phyloP scores from a whole-genome alignment of 2,113 vertebrate species.

The Rhinolophus sinicus region DNA sequence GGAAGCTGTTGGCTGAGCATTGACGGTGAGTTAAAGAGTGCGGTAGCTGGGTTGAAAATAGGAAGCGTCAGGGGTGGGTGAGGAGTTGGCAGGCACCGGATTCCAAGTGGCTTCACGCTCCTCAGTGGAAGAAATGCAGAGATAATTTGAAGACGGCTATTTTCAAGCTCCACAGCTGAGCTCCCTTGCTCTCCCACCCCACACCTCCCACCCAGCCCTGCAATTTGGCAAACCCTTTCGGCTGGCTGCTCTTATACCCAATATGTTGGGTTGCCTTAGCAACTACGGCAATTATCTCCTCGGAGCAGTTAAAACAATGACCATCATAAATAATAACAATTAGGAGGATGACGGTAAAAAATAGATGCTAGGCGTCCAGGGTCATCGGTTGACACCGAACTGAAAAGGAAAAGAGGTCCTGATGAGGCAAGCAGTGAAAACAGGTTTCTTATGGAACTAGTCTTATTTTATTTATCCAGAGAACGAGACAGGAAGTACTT shows the following conservation, averaged over 20 bases:
- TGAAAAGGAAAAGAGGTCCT: slow-evolving; percentile 39
- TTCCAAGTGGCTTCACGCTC: slow-evolving; percentile 82
- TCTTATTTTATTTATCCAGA: slow-evolving; percentile 53
- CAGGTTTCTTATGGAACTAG: not conserved
- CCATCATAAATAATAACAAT: slow-evolving; percentile 83
- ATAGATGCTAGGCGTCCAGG: slow-evolving; percentile 59
- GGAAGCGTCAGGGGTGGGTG: slow-evolving; percentile 75
- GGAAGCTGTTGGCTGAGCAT: slow-evolving; percentile 66
- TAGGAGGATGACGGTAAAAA: slow-evolving; percentile 76
- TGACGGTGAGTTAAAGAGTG: slow-evolving; percentile 62
- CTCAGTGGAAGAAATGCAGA: slow-evolving; percentile 77
- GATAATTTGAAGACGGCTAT: slow-evolving; percentile 80
- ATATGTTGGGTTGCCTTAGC: slow-evolving; percentile 83
- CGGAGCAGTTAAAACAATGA: slow-evolving; percentile 83
- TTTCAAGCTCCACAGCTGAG: slow-evolving; percentile 82
- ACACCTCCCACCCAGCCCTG: slow-evolving; percentile 82
- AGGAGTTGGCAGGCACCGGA: slow-evolving; percentile 73
- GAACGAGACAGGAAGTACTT: slow-evolving; percentile 24
- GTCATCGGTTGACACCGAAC: slow-evolving; percentile 51
- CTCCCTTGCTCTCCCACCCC: slow-evolving; percentile 80
- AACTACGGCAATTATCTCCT: slow-evolving; percentile 83
- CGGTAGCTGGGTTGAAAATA: slow-evolving; percentile 75
- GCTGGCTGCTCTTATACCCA: slow-evolving; percentile 82
- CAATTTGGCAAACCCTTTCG: slow-evolving; percentile 82
- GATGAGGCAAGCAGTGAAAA: slow-evolving; percentile 18